A percentile compares a stretch with the other conserved stretches of the same genome.
phyloP scores from a whole-genome alignment of 2,113 vertebrate species.

The Guaruba guarouba region DNA sequence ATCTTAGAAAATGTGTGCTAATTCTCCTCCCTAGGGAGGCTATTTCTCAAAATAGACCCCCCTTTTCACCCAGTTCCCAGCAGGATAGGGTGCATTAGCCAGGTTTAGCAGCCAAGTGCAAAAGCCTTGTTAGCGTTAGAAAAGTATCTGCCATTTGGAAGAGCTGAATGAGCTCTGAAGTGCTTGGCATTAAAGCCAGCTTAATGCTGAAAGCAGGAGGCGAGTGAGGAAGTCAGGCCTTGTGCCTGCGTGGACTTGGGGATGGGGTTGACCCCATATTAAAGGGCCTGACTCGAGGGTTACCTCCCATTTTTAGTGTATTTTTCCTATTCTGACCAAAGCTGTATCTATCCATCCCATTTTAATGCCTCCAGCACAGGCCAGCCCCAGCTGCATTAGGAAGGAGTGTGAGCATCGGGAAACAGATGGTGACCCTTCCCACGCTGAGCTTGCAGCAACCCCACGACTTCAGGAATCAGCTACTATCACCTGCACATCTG shows the following conservation, averaged over 20 bases:
- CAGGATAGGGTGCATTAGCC: not conserved
- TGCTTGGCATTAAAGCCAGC: not conserved
- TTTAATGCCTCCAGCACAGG: not conserved
- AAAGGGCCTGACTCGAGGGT: not conserved
- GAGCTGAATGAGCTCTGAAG: not conserved
- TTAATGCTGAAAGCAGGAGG: not conserved
- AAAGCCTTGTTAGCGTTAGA: not conserved
- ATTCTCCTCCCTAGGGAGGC: not conserved
- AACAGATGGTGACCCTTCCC: not conserved
- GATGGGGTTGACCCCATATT: not conserved
- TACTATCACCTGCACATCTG: not conserved
- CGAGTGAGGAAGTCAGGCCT: fast-evolving
- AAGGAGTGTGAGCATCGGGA: not conserved
- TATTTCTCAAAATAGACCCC: not conserved
- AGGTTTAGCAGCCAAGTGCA: not conserved
- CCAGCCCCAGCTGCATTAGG: not conserved
- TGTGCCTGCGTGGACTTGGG: not conserved
- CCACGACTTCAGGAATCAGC: not conserved
- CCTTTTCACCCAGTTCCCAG: not conserved
- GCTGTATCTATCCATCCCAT: not conserved
- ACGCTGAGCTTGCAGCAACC: not conserved
- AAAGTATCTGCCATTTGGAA: not conserved
- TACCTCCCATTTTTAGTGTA: not conserved
- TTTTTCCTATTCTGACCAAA: not conserved
- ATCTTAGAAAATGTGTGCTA: not conserved